Evolutionary conservation across 2,888 invertebrate genomes (phyloP).

Genomic region (Mechanitis messenoides): DNA sequence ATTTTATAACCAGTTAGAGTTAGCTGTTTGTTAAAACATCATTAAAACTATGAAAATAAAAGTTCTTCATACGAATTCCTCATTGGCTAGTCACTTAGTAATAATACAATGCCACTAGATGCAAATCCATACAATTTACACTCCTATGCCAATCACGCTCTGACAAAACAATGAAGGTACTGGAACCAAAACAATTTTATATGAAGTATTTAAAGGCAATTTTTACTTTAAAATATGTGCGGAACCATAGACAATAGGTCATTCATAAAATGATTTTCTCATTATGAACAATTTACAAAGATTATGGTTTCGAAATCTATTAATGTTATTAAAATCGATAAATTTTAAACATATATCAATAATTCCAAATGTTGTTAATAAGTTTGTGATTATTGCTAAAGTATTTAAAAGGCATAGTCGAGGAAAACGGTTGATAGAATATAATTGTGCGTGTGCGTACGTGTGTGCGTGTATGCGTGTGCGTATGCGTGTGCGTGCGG

Average conservation of each 20-base stretch:
- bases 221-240: neutral
- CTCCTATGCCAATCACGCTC: constrained; percentile 33
- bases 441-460: constrained; percentile 18
- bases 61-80: constrained; percentile 26
- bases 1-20: too few relatives aligned
- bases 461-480: constrained; percentile 7
- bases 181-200: constrained; percentile 24
- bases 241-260: neutral
- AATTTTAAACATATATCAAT: too few relatives aligned
- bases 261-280: too few relatives aligned
- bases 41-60: too few relatives aligned
- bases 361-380: too few relatives aligned
- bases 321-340: too few relatives aligned
- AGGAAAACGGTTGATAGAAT: neutral
- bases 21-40: too few relatives aligned
- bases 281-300: too few relatives aligned
- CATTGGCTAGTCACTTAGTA: constrained; percentile 32
- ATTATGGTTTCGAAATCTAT: too few relatives aligned
- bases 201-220: neutral
- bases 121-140: constrained; percentile 36
- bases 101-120: constrained; percentile 34
- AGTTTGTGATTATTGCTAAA: neutral
- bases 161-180: constrained; percentile 13
- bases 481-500: constrained; percentile 30
- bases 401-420: neutral